phyloP scores from a whole-genome alignment of 1,140 invertebrate species.

The Drosophila parabipectinata region DNA sequence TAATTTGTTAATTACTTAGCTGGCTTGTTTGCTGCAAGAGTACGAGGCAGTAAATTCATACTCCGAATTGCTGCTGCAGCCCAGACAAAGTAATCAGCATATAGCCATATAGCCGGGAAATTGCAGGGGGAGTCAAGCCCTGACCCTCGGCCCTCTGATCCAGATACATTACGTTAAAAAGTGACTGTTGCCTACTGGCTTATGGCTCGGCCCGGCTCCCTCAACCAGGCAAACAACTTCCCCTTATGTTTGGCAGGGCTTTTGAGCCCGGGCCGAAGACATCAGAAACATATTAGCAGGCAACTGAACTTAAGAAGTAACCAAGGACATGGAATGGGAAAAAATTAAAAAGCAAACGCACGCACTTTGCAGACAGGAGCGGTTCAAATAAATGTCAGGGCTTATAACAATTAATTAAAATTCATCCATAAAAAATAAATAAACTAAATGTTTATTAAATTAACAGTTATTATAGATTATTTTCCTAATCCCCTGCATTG shows the following conservation, averaged over 20 bases:
- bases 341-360: constrained; percentile 32
- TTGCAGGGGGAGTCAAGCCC: neutral
- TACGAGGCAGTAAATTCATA: constrained; percentile 59
- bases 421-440: too few relatives aligned
- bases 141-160: neutral
- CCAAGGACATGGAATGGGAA: constrained; percentile 4
- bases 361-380: constrained; percentile 31
- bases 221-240: neutral
- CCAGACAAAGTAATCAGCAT: constrained; percentile 68
- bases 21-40: constrained; percentile 30
- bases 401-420: too few relatives aligned
- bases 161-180: constrained; percentile 49
- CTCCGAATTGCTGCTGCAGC: constrained; percentile 48
- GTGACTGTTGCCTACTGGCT: constrained; percentile 22
- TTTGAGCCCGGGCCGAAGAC: constrained; percentile 31
- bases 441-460: neutral
- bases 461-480: neutral
- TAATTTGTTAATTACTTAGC: constrained; percentile 81
- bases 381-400: constrained; percentile 13
- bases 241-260: constrained; percentile 1
- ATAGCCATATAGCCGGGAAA: constrained; percentile 14
- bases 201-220: neutral
- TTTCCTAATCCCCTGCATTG: neutral
- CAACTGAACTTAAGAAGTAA: constrained; percentile 45
- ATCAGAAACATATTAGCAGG: constrained; percentile 77